Evolutionary conservation across 2,113 vertebrate species (phyloP).

Genomic region (Speoplatyrhinus poulsoni): DNA sequence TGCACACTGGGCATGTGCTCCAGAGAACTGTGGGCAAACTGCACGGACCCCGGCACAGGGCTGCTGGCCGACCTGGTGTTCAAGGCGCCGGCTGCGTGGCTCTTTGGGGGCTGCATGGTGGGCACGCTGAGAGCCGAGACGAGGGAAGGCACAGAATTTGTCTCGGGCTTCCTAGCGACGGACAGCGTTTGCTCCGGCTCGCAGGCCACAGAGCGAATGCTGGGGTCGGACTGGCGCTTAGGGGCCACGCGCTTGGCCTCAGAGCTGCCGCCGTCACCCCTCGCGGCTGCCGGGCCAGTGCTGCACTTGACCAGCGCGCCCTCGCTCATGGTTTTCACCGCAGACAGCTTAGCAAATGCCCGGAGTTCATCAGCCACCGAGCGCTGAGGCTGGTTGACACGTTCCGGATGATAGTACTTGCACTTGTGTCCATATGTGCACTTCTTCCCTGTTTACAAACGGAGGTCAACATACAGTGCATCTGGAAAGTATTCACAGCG

Average conservation of each 20-base stretch:
- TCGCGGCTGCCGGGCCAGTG: conserved; percentile 74
- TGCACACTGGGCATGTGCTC: conserved; percentile 94
- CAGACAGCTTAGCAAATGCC: conserved; percentile 96
- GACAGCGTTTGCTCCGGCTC: conserved; percentile 90
- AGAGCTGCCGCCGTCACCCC: conserved; percentile 81
- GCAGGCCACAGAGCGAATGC: conserved; percentile 90
- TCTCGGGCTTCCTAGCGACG: conserved; percentile 87
- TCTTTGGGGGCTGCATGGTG: conserved; percentile 91
- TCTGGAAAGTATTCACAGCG: too few relatives aligned
- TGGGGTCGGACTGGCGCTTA: conserved; percentile 97
- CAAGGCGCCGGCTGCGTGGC: conserved; percentile 92
- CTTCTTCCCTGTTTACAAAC: conserved; percentile 86
- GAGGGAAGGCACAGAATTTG: conserved; percentile 94
- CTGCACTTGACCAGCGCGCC: conserved; percentile 90
- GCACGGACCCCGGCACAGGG: conserved; percentile 92
- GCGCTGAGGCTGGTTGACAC: conserved; percentile 92
- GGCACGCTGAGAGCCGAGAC: conserved; percentile 96
- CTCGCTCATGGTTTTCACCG: conserved; percentile 98
- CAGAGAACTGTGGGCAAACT: conserved; percentile 90
- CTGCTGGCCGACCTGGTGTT: conserved; percentile 98
- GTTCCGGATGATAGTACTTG: conserved; percentile 98
- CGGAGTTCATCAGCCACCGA: conserved; percentile 97
- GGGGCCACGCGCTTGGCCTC: conserved; percentile 92
- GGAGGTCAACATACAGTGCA: conserved; percentile 34
- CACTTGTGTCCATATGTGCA: conserved; percentile 99